phyloP scores from a whole-genome alignment of 2,888 invertebrate species.

The Eupithecia inturbata region DNA sequence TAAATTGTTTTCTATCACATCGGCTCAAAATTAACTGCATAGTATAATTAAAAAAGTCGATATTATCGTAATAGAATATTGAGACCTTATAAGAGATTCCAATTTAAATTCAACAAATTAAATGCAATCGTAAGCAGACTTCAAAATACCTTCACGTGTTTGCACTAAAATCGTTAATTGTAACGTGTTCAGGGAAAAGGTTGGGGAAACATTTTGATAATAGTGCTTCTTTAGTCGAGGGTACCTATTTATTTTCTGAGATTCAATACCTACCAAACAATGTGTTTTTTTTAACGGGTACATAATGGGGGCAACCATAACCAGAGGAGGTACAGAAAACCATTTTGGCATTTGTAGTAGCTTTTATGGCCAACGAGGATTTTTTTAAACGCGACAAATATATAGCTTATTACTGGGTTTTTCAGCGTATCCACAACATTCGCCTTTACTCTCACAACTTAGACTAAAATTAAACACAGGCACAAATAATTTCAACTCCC shows the following conservation, averaged over 20 bases:
- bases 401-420: neutral
- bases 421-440: neutral
- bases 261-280: neutral
- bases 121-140: constrained; percentile 25
- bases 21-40: neutral
- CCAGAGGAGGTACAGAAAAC: no score
- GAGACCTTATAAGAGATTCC: constrained; percentile 11
- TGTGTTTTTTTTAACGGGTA: neutral
- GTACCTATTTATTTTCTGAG: neutral
- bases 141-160: constrained; percentile 29
- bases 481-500: neutral
- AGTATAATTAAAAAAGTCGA: neutral
- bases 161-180: constrained; percentile 22
- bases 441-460: neutral
- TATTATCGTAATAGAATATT: neutral
- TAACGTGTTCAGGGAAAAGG: constrained; percentile 26
- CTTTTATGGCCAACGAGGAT: neutral
- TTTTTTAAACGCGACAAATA: neutral
- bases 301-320: neutral
- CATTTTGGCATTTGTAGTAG: no score
- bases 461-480: neutral
- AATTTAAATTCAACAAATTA: constrained; percentile 32
- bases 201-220: constrained; percentile 14
- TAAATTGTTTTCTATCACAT: neutral
- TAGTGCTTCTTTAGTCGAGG: neutral